Percentiles rank a stretch among this genome's conserved stretches.
phyloP scores from a whole-genome alignment of 2,888 invertebrate species.

The Magallana nippona region DNA sequence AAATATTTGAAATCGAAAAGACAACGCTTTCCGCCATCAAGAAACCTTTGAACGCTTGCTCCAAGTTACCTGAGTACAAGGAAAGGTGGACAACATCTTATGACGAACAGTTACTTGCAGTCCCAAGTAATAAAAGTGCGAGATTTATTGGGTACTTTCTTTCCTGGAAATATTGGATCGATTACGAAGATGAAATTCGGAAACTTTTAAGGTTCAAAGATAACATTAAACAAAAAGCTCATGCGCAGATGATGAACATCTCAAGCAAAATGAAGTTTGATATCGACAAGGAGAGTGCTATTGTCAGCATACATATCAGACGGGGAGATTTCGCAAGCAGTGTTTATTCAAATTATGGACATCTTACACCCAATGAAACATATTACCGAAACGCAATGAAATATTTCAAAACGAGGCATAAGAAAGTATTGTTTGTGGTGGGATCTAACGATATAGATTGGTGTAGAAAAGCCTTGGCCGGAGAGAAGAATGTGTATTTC shows the following conservation, averaged over 20 bases:
- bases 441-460: constrained; percentile 13
- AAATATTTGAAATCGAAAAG: constrained; percentile 21
- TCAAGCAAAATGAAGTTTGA: neutral
- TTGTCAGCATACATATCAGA: neutral
- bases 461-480: neutral
- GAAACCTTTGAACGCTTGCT: neutral
- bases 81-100: constrained; percentile 2
- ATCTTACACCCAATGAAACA: neutral
- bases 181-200: constrained; percentile 21
- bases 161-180: constrained; percentile 31
- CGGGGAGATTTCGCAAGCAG: neutral
- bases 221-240: neutral
- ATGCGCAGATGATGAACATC: neutral
- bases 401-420: neutral
- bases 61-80: neutral
- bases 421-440: neutral
- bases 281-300: neutral
- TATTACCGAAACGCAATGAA: constrained; percentile 7
- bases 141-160: constrained; percentile 10
- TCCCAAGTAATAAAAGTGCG: neutral
- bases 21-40: neutral
- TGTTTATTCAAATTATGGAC: neutral
- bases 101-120: neutral
- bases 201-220: constrained; percentile 20
- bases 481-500: neutral